These are phyloP conservation scores for Benitochromis conjunctus DNA, from an alignment of 2,113 vertebrate genomes.

Conservation along the genomic window DNA sequence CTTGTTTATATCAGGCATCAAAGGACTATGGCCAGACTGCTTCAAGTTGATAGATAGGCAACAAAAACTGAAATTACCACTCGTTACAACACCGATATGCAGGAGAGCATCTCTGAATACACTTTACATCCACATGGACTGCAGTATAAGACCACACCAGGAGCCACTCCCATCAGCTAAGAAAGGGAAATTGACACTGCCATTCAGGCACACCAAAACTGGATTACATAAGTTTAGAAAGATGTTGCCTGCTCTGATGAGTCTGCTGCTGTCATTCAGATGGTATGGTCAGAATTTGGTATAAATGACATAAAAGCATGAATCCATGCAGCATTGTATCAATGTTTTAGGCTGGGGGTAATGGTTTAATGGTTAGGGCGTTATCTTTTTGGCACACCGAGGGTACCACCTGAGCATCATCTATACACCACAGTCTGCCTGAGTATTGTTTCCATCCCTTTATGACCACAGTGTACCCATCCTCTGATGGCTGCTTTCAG, in stretches of 20 bases:
- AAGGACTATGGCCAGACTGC: background rate
- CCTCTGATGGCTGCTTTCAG: background rate
- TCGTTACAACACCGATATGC: background rate
- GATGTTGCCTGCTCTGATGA: background rate
- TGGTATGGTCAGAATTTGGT: background rate
- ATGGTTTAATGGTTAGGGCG: background rate
- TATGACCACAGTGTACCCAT: background rate
- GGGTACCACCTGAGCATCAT: background rate
- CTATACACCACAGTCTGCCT: background rate
- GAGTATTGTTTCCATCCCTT: background rate
- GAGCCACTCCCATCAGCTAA: background rate
- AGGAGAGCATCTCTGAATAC: background rate
- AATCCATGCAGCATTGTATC: background rate
- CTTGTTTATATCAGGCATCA: rapidly evolving
- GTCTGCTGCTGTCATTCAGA: background rate
- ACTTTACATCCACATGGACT: background rate
- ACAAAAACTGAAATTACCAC: background rate
- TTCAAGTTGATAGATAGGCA: background rate
- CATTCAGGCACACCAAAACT: background rate
- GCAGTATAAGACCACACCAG: background rate
- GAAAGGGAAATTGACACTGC: background rate
- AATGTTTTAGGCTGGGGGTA: background rate
- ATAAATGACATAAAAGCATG: background rate
- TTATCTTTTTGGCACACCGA: background rate
- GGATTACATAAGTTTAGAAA: background rate